Percentiles rank a stretch among this genome's conserved stretches.
These are phyloP conservation scores for Corythaeola cristata DNA, from an alignment of 2,113 vertebrate species.

Conservation along the genomic window DNA sequence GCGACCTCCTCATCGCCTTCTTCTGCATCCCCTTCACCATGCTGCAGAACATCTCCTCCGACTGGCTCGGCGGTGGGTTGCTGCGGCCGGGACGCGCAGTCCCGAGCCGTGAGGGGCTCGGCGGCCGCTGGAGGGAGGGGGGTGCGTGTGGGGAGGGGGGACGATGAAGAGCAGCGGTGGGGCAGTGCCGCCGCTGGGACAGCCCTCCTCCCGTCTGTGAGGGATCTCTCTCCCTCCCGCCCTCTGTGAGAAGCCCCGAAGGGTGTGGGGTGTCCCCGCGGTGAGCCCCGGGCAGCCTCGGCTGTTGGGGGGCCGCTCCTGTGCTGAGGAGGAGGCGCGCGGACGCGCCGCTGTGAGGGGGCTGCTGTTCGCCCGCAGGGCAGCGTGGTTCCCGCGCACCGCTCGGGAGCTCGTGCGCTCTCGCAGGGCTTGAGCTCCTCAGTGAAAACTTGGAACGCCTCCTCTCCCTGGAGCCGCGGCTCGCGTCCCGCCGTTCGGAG, in stretches of 20 bases:
- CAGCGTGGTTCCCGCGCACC: neutral
- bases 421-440: neutral
- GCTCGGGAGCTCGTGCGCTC: neutral
- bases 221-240: too few relatives aligned
- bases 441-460: neutral
- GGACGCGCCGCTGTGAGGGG: too few relatives aligned
- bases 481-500: too few relatives aligned
- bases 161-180: too few relatives aligned
- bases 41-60: conserved; percentile 77
- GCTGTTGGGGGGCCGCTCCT: neutral
- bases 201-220: too few relatives aligned
- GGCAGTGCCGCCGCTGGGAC: neutral
- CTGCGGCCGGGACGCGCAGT: neutral
- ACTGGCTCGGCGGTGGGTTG: conserved; percentile 77
- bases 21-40: conserved; percentile 80
- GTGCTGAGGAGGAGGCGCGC: neutral
- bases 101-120: neutral
- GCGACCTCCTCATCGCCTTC: conserved; percentile 79
- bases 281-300: neutral
- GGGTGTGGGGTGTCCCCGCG: neutral
- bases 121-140: neutral
- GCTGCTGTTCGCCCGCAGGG: neutral
- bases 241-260: too few relatives aligned
- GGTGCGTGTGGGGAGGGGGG: neutral
- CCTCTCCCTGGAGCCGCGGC: too few relatives aligned